Conservation (phyloP, 2,888 invertebrate species). For the Caenorhabditis angaria region DNA sequence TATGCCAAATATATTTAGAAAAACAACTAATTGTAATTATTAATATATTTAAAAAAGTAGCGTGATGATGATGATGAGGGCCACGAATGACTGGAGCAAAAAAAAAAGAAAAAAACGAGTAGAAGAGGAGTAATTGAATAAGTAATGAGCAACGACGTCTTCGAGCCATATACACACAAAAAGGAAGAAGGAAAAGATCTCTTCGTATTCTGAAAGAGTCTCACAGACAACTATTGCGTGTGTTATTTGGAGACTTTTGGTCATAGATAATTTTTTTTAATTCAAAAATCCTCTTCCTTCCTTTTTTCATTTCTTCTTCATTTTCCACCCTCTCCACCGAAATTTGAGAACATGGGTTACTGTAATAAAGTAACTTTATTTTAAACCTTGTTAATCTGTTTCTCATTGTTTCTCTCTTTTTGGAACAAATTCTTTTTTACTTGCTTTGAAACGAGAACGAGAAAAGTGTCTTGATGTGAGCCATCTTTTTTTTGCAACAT, state of each 20-base stretch:
- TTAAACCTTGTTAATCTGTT: constrained; percentile 29
- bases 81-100: not conserved
- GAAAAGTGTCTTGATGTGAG: constrained; percentile 1
- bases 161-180: constrained; percentile 13
- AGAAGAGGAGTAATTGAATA: constrained; percentile 41
- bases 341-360: too few species aligned
- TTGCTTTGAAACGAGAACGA: constrained; percentile 27
- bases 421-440: constrained; percentile 28
- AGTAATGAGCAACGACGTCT: constrained; percentile 39
- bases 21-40: constrained; percentile 20
- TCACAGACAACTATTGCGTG: constrained; percentile 30
- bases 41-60: constrained; percentile 31
- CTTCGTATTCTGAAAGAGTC: constrained; percentile 8
- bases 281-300: not conserved
- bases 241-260: constrained; percentile 5
- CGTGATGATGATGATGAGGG: constrained; percentile 14
- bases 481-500: constrained; percentile 25
- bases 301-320: not conserved
- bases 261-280: not conserved
- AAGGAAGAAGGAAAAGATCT: constrained; percentile 2
- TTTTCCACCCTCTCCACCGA: too few species aligned
- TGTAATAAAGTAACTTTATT: too few species aligned
- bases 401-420: constrained; percentile 20
- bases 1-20: too few species aligned
- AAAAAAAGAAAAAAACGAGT: not conserved